Evolutionary conservation across 2,888 invertebrate genomes (phyloP), one percentile per base, ranked within the genome.

Genomic region (Amphipyra tragopoginis): DNA sequence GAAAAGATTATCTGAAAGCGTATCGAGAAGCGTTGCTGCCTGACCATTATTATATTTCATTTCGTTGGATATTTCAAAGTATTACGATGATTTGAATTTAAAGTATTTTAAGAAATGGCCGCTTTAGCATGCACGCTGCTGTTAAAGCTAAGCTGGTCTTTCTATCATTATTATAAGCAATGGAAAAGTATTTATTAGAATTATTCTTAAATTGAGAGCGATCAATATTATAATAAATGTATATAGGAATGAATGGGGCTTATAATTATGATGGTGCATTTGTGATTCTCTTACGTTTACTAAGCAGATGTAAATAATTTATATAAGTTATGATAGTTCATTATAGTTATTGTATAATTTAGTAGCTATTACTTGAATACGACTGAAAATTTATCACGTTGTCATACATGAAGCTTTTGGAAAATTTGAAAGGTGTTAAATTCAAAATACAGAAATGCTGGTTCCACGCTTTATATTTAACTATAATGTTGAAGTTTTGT

Each of bases 291-390:
- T 85, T 90, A 85, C 71, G 81, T 86, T 90, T 76, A 84, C 59
- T 84, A 86, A 87, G 84, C 88, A 77, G 83, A 82, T 94, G 93
- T 94, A 94, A 91, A 93, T 93, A 94, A 86, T 90, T 91, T 91
- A 73, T 86, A 85, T 93, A 92, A 92, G 92, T 90, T 91, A 89
- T 82, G 74, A 81, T 90, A 88, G 85, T 86, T 84, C 72, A 81
- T 86, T 88, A 86, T 84, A 80, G 84, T 84, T 82, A 84, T 81
- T 79, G 72, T 83, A 84, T 87, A 84, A 85, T 90, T 92, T 90
- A 77, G 83, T 86, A 88, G 84, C 80, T 86, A 85, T 87, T 86
- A 86, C 81, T 84, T 83, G 73, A 84, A 87, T 80, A 87, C 85
- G 90, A 92, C 91, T 92, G 91, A 91, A 86, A 82, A 73, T 77